Percentiles rank a stretch among this genome's conserved stretches.
Conservation (phyloP, 2,888 invertebrate species). For the Barypeithes pellucidus region DNA sequence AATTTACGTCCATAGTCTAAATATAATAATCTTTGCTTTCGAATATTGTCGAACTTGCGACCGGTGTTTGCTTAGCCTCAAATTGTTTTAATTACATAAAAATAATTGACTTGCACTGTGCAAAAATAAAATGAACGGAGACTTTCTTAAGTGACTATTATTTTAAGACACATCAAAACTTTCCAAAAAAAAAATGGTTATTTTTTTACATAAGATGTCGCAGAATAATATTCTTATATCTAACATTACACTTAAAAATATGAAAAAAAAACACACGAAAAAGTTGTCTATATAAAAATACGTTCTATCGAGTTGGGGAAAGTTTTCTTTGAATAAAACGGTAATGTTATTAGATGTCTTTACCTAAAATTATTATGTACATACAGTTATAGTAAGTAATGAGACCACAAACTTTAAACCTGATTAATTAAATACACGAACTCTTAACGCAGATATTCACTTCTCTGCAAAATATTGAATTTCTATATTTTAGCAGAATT, state of each 20-base stretch:
- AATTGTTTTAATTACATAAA: no score
- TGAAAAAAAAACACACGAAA: constrained; percentile 37
- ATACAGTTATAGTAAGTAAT: constrained; percentile 58
- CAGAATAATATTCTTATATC: constrained; percentile 22
- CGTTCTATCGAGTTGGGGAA: constrained; percentile 41
- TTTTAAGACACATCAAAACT: constrained; percentile 53
- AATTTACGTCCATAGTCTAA: no score
- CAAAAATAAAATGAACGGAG: no score
- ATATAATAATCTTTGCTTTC: no score
- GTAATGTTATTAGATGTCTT: constrained; percentile 53
- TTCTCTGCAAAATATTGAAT: constrained; percentile 20
- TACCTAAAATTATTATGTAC: constrained; percentile 58
- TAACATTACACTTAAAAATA: constrained; percentile 41
- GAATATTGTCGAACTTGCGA: background rate
- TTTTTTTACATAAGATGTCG: constrained; percentile 45
- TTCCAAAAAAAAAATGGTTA: constrained; percentile 55
- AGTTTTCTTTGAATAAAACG: constrained; percentile 24
- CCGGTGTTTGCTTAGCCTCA: no score
- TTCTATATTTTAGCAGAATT: background rate
- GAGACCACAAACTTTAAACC: constrained; percentile 54
- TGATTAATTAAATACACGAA: constrained; percentile 35
- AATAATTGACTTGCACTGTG: no score
- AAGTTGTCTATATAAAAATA: constrained; percentile 48
- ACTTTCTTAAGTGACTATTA: constrained; percentile 36
- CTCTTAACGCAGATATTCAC: constrained; percentile 34